Conservation (phyloP, 2,888 invertebrate species). For the Epirrhoe tristata region DNA sequence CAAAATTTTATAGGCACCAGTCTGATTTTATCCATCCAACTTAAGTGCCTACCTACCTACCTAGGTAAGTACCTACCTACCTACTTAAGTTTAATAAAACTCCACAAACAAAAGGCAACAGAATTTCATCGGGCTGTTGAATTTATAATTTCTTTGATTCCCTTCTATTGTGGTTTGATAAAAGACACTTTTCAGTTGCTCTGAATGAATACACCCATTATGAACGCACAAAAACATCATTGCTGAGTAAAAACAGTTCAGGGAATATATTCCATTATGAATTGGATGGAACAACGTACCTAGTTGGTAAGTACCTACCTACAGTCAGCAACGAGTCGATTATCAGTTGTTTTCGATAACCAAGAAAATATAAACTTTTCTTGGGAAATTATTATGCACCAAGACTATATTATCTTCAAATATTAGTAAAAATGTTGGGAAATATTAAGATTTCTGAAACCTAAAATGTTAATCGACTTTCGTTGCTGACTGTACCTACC, state of each 20-base stretch:
- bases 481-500: too few relatives aligned
- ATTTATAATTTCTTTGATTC: constrained; percentile 84
- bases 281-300: constrained; percentile 64
- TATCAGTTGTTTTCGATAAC: too few relatives aligned
- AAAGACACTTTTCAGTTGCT: constrained; percentile 77
- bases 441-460: too few relatives aligned
- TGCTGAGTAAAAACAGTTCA: constrained; percentile 66
- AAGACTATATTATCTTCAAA: too few relatives aligned
- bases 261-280: constrained; percentile 70
- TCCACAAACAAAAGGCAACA: background rate
- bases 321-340: too few relatives aligned
- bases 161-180: constrained; percentile 79
- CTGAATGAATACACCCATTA: constrained; percentile 83
- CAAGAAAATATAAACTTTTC: too few relatives aligned
- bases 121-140: constrained; percentile 53
- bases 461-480: too few relatives aligned
- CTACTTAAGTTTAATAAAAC: background rate
- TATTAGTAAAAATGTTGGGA: too few relatives aligned
- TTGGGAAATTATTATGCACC: too few relatives aligned
- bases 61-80: background rate
- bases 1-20: too few relatives aligned
- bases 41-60: background rate
- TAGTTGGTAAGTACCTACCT: constrained; percentile 34
- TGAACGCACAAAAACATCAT: constrained; percentile 78
- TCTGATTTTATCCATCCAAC: too few relatives aligned